Evolutionary conservation across 53 echinoderm and acorn worm genomes (phyloP).

Genomic region (Paracentrotus lividus): DNA sequence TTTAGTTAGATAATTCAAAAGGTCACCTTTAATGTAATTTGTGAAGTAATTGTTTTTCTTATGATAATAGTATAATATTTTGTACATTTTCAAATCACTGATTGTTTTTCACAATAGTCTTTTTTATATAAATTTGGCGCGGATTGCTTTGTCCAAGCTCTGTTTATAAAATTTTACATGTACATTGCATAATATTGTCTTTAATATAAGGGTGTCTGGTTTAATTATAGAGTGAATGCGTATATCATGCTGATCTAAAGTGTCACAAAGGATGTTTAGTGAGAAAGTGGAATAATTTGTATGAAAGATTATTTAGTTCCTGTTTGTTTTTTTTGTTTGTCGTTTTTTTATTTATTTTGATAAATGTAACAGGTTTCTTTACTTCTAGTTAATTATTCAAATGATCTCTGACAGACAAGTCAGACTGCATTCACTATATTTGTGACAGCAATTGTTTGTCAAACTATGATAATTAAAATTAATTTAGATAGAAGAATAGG

Average conservation of each 20-base stretch:
- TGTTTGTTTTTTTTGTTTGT: neutral
- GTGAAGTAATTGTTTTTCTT: neutral
- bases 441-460: too few relatives aligned
- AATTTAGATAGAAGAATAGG: too few relatives aligned
- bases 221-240: slow-evolving; percentile 55
- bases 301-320: neutral
- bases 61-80: neutral
- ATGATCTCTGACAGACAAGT: too few relatives aligned
- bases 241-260: slow-evolving; percentile 36
- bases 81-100: neutral
- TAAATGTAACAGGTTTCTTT: too few relatives aligned
- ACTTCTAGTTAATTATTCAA: too few relatives aligned
- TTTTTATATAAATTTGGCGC: neutral
- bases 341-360: too few relatives aligned
- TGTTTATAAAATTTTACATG: neutral
- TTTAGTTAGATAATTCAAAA: neutral
- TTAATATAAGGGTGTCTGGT: slow-evolving; percentile 9
- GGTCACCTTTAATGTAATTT: too few relatives aligned
- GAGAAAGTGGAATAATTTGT: slow-evolving; percentile 50
- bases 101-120: slow-evolving; percentile 41
- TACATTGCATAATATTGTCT: neutral
- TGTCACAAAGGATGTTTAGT: slow-evolving; percentile 45
- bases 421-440: too few relatives aligned
- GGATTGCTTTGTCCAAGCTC: neutral
- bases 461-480: too few relatives aligned